Evolutionary conservation across 2,888 invertebrate species (phyloP), one percentile per base, ranked within the genome.

Genomic region (Parasteatoda lunata): DNA sequence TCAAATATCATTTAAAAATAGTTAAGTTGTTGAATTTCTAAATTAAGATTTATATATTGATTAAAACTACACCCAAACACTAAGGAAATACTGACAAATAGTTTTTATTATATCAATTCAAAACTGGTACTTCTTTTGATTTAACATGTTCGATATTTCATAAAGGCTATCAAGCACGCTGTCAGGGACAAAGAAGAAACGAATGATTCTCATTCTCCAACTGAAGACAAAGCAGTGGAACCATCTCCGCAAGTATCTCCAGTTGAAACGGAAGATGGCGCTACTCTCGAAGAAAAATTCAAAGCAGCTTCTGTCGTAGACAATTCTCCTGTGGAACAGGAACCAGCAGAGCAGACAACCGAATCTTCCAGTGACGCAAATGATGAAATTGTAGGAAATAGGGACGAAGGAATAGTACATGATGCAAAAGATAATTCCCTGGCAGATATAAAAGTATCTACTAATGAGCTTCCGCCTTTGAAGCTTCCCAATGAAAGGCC

Each of bases 141-240:
- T 30, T 1, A 30, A 11, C 49, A 3, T 71, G n/a, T 72, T 52
- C 4, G 8, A 59, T 49, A 66, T 45, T 71, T 54, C 15, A 49
- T 15, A 65, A 59, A 84, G 83, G 83, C 83, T 6, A 84, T 84
- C 9, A 71, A 84, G 13, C 84, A 84, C n/a, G 65, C 84, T 0
- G 84, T 84, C 3, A 71, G 69, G 68, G 84, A 72, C 51, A 73
- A 72, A 47, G 77, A 72, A 30, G 70, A 52, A 15, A 13, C 6
- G 1, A 51, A 52, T 8, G 49, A 8, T 45, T n/a, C 52, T 4
- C n/a, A 51, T 4, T 11, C 65, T 9, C 47, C 45, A 5, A 52
- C 15, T 7, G 65, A 54, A 30, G 73, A 65, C 49, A 51, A 7
- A 48, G 15, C 11, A 11, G 68, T 65, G 8, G 48, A 80, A 45